A percentile compares a stretch with the other conserved stretches of the same genome.
Evolutionary conservation across 2,113 vertebrate species (phyloP).

Genomic region (Ploceus nigricollis): DNA sequence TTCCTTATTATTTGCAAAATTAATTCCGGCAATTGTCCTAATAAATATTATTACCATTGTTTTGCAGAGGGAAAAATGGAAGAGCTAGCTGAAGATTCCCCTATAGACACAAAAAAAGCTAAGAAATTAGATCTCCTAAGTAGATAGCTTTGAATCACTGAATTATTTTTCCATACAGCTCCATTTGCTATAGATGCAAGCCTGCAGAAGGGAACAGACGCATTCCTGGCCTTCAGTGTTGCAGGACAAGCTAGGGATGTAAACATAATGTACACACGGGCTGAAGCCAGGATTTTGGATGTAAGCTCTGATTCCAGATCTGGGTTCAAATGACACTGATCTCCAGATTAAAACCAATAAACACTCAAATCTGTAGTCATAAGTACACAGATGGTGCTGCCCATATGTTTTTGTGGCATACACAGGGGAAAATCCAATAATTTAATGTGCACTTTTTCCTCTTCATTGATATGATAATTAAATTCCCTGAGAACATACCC

Average conservation of each 20-base stretch:
- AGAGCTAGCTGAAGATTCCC: not conserved
- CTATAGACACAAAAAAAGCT: not conserved
- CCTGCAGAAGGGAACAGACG: not conserved
- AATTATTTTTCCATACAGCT: not conserved
- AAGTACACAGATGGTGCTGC: constrained; percentile 22
- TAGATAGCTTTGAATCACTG: not conserved
- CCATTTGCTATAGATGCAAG: not conserved
- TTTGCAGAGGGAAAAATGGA: not conserved
- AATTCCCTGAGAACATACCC: not conserved
- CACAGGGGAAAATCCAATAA: not conserved
- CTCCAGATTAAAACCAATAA: not conserved
- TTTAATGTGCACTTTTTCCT: not conserved
- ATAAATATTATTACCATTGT: not conserved
- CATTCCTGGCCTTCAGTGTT: not conserved
- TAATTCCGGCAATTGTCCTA: not conserved
- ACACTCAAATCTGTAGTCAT: not conserved
- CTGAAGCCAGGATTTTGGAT: not conserved
- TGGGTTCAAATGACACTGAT: constrained; percentile 17
- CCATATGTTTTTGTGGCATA: constrained; percentile 26
- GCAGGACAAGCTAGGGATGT: not conserved
- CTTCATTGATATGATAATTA: constrained; percentile 26
- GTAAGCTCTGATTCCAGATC: not conserved
- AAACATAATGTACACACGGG: not conserved
- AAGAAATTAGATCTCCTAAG: not conserved
- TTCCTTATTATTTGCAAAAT: not conserved